These are phyloP conservation scores for Gallinago stenura DNA, from an alignment of 2,797 vertebrate genomes.

Conservation along the genomic window DNA sequence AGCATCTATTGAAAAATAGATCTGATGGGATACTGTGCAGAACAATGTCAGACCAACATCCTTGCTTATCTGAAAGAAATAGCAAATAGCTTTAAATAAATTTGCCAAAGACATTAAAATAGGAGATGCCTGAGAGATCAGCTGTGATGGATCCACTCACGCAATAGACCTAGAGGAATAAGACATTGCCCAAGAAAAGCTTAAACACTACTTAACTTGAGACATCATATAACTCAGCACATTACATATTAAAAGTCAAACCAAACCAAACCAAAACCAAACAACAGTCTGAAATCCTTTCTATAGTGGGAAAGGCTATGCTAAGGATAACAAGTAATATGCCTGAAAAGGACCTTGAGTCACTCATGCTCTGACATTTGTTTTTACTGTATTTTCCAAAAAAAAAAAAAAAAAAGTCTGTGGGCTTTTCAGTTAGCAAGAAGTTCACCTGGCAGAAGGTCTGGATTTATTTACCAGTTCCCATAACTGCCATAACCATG, in stretches of 20 bases:
- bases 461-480: not conserved
- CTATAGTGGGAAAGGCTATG: fast-evolving
- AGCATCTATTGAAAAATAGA: fast-evolving
- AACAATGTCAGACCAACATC: not conserved
- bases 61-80: not conserved
- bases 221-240: fast-evolving
- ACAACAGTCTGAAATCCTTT: not conserved
- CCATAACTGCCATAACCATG: not conserved
- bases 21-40: fast-evolving
- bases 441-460: not conserved
- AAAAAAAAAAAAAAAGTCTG: not conserved
- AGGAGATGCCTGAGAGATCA: not conserved
- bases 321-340: not conserved
- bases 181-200: fast-evolving
- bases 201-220: not conserved
- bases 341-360: not conserved
- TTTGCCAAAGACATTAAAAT: not conserved
- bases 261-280: not conserved
- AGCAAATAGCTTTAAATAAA: not conserved
- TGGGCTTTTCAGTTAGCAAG: not conserved
- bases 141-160: fast-evolving
- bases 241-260: not conserved
- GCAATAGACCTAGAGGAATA: not conserved
- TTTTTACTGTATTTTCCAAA: not conserved
- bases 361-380: fast-evolving